A percentile compares a stretch with the other conserved stretches of the same genome.
These are phyloP conservation scores for Mylabris phalerata DNA, from an alignment of 1,140 invertebrate species.

Conservation along the genomic window DNA sequence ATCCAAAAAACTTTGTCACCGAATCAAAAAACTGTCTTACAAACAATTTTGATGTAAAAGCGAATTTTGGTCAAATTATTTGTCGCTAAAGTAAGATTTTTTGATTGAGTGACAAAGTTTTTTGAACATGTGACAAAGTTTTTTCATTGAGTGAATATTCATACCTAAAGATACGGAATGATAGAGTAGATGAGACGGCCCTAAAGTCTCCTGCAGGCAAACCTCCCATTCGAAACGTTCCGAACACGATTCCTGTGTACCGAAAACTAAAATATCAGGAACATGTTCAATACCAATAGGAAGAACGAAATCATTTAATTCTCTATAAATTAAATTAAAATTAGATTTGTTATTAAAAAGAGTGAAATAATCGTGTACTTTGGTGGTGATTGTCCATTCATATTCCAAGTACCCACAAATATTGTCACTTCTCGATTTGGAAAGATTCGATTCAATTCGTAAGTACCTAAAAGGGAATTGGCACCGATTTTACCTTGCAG, in stretches of 20 bases:
- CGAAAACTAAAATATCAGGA: conserved; percentile 86
- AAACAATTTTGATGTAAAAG: too few relatives aligned
- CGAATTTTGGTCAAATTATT: not conserved
- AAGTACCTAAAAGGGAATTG: conserved; percentile 70
- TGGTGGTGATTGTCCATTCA: conserved; percentile 78
- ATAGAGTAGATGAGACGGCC: conserved; percentile 80
- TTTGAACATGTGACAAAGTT: too few relatives aligned
- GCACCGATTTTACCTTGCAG: conserved; percentile 70
- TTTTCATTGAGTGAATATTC: not conserved
- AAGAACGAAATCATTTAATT: conserved; percentile 83
- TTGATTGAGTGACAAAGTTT: conserved; percentile 14
- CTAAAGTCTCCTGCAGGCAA: conserved; percentile 81
- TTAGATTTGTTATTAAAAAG: not conserved
- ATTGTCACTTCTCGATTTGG: conserved; percentile 78
- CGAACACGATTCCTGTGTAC: conserved; percentile 85
- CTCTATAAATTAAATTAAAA: conserved; percentile 40
- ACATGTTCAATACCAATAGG: conserved; percentile 75
- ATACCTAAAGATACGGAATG: conserved; percentile 66
- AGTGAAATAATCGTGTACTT: conserved; percentile 42
- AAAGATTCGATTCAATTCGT: conserved; percentile 78
- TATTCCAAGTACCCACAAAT: conserved; percentile 94
- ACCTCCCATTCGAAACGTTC: conserved; percentile 87
- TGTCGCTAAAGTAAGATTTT: conserved; percentile 22
- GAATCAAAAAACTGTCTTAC: too few relatives aligned
- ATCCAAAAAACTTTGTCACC: too few relatives aligned